phyloP scores from a whole-genome alignment of 2,797 vertebrate species.

The Cossypha niveicapilla region DNA sequence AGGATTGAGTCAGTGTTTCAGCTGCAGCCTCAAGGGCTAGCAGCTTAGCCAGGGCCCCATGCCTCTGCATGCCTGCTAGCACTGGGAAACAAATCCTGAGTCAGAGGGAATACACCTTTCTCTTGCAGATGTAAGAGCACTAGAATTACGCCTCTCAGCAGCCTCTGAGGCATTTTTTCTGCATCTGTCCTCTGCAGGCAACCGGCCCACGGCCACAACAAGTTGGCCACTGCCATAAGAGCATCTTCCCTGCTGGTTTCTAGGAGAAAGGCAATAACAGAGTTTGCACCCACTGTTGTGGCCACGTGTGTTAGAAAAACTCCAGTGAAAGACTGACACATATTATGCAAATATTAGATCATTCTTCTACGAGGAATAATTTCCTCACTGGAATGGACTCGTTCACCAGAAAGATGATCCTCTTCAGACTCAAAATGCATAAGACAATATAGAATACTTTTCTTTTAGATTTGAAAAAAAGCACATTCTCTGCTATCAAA shows the following conservation, averaged over 20 bases:
- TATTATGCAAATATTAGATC: not conserved
- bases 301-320: not conserved
- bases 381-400: not conserved
- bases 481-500: not conserved
- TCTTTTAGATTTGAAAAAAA: not conserved
- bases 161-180: not conserved
- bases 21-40: slow-evolving; percentile 48
- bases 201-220: not conserved
- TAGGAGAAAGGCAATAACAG: not conserved
- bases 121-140: not conserved
- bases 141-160: not conserved
- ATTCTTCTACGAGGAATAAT: not conserved
- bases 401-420: not conserved
- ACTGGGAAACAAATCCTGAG: slow-evolving; percentile 27
- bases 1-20: slow-evolving; percentile 30
- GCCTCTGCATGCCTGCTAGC: slow-evolving; percentile 56
- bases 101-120: slow-evolving; percentile 45
- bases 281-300: not conserved
- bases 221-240: not conserved
- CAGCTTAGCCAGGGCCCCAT: not conserved
- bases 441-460: not conserved
- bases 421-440: not conserved
- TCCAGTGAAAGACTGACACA: not conserved
- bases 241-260: not conserved
- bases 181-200: slow-evolving; percentile 2